Evolutionary conservation across 2,113 vertebrate species (phyloP).

Genomic region (Nannobrachium achirus): DNA sequence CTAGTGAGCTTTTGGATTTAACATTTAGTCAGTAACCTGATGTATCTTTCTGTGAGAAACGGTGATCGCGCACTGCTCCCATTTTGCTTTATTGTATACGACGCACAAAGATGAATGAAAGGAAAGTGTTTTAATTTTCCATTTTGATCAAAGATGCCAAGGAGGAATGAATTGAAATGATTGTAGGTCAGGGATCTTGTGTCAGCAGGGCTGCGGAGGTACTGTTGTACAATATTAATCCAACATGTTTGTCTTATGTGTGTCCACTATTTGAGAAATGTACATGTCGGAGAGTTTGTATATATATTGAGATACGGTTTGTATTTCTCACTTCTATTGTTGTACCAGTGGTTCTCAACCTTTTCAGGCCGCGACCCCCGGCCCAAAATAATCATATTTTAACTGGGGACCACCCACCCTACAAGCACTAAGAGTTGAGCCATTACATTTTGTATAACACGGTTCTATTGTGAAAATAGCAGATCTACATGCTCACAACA

Average conservation of each 20-base stretch:
- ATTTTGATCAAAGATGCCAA: conserved; percentile 5
- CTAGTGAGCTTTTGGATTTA: not conserved
- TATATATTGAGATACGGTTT: not conserved
- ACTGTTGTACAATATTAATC: not conserved
- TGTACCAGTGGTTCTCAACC: too few species aligned
- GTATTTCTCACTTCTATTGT: conserved; percentile 6
- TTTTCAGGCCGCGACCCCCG: too few species aligned
- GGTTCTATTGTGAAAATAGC: too few species aligned
- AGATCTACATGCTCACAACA: too few species aligned
- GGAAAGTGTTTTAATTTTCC: not conserved
- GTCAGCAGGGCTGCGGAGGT: conserved; percentile 39
- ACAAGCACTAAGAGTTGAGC: too few species aligned
- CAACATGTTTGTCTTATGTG: not conserved
- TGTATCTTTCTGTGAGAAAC: not conserved
- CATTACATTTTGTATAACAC: too few species aligned
- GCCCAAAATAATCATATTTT: too few species aligned
- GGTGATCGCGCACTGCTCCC: not conserved
- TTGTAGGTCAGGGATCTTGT: conserved; percentile 27
- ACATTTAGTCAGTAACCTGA: not conserved
- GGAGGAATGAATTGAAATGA: conserved; percentile 18
- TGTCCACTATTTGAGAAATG: conserved; percentile 19
- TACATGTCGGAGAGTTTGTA: conserved; percentile 9
- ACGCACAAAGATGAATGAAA: not conserved
- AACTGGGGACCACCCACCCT: too few species aligned
- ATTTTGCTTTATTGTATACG: not conserved